A percentile compares a stretch with the other conserved stretches of the same genome.
phyloP scores from a whole-genome alignment of 1,140 invertebrate genomes.

The Propsilocerus akamusi region DNA sequence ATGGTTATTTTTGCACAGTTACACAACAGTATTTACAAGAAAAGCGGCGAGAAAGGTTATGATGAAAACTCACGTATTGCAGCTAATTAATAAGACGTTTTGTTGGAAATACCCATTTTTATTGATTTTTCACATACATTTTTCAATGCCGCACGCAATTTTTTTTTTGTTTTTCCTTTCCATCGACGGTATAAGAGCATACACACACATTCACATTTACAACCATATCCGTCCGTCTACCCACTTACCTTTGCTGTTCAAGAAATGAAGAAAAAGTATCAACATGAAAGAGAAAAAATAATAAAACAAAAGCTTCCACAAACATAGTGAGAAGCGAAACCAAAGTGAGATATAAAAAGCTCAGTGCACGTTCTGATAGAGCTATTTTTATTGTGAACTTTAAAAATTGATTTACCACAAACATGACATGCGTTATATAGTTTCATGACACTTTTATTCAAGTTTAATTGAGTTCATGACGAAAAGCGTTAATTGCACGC shows the following conservation, averaged over 20 bases:
- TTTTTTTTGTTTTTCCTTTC: background rate
- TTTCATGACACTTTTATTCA: too few species aligned
- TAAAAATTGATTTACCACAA: too few species aligned
- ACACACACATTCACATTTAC: background rate
- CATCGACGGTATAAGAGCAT: background rate
- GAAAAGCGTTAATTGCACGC: too few species aligned
- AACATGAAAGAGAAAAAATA: background rate
- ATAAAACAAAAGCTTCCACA: background rate
- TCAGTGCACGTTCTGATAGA: background rate
- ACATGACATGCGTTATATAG: too few species aligned
- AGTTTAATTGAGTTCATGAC: too few species aligned
- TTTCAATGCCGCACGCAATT: constrained; percentile 2
- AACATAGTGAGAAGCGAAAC: too few species aligned
- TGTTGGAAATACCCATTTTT: constrained; percentile 2
- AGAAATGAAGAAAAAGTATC: too few species aligned
- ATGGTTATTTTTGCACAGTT: too few species aligned
- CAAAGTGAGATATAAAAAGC: constrained; percentile 1
- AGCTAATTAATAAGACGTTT: too few species aligned
- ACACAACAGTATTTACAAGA: too few species aligned
- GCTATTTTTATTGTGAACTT: constrained; percentile 2
- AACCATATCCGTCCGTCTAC: background rate
- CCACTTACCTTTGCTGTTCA: background rate
- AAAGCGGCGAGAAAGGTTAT: too few species aligned
- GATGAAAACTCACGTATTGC: too few species aligned
- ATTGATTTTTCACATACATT: constrained; percentile 4